A percentile compares a stretch with the other conserved stretches of the same genome.
Conservation (phyloP, 1,140 invertebrate species). For the Ips nitidus region DNA sequence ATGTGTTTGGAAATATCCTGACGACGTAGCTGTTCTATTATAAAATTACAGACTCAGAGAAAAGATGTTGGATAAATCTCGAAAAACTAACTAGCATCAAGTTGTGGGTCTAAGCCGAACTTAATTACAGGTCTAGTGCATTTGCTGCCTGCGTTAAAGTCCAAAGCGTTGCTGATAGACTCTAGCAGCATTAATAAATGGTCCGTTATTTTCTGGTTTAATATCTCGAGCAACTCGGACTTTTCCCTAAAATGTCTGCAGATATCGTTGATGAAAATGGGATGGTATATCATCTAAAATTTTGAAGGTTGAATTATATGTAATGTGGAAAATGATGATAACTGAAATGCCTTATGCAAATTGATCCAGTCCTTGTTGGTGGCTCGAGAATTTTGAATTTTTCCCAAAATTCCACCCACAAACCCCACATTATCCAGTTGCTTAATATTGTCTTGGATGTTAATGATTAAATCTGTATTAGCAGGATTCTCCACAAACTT, state of each 20-base stretch:
- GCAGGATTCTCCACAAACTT: slow-evolving; percentile 60
- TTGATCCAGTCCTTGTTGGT: slow-evolving; percentile 67
- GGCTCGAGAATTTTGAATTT: slow-evolving; percentile 63
- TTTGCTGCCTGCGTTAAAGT: slow-evolving; percentile 42
- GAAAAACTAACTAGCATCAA: slow-evolving; percentile 44
- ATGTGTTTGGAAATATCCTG: slow-evolving; percentile 60
- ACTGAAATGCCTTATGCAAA: slow-evolving; percentile 58
- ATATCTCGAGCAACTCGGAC: slow-evolving; percentile 39
- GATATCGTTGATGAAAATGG: slow-evolving; percentile 44
- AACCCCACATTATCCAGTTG: slow-evolving; percentile 22
- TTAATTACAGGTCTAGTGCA: slow-evolving; percentile 42
- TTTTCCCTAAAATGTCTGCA: slow-evolving; percentile 38
- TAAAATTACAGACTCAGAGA: slow-evolving; percentile 5
- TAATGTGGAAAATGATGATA: not conserved
- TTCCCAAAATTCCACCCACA: slow-evolving; percentile 53
- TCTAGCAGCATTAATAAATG: slow-evolving; percentile 44
- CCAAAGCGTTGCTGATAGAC: slow-evolving; percentile 45
- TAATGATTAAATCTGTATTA: slow-evolving; percentile 60
- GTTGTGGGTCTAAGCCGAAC: slow-evolving; percentile 43
- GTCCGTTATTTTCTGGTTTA: slow-evolving; percentile 39
- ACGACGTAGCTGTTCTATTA: slow-evolving; percentile 43
- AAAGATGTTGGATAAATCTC: not conserved
- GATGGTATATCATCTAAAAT: slow-evolving; percentile 49
- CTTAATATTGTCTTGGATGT: slow-evolving; percentile 60
- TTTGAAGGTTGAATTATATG: not conserved